phyloP scores from a whole-genome alignment of 2,888 invertebrate species.

The Aleiodes alternator region DNA sequence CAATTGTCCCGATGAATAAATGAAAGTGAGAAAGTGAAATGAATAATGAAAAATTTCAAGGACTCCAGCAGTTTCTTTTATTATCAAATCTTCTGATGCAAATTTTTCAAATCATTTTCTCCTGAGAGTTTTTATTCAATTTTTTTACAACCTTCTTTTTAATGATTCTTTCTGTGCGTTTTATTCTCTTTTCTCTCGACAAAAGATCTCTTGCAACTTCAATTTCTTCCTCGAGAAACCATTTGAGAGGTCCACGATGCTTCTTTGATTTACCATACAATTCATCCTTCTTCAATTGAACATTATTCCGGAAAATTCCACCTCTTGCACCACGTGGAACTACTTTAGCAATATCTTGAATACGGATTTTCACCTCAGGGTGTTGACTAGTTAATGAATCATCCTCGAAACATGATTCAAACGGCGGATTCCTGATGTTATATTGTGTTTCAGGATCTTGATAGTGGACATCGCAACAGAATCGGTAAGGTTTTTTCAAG shows the following conservation, averaged over 20 bases:
- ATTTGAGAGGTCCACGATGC: slow-evolving; percentile 61
- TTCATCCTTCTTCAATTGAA: slow-evolving; percentile 48
- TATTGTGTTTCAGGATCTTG: slow-evolving; percentile 58
- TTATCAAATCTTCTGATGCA: not conserved
- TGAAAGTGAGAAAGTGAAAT: no score
- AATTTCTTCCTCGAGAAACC: slow-evolving; percentile 67
- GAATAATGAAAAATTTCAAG: no score
- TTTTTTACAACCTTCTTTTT: slow-evolving; percentile 17
- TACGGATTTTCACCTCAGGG: slow-evolving; percentile 63
- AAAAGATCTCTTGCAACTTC: slow-evolving; percentile 58
- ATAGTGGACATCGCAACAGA: slow-evolving; percentile 64
- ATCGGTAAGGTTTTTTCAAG: slow-evolving; percentile 63
- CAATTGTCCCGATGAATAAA: no score
- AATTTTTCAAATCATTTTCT: slow-evolving; percentile 51
- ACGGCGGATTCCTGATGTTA: slow-evolving; percentile 55
- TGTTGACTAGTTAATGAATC: slow-evolving; percentile 56
- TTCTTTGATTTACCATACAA: slow-evolving; percentile 58
- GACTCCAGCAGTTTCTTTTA: no score
- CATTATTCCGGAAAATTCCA: slow-evolving; percentile 40
- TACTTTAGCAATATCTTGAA: slow-evolving; percentile 60
- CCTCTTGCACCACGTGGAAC: slow-evolving; percentile 2
- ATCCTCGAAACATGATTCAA: slow-evolving; percentile 53
- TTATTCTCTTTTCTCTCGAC: slow-evolving; percentile 53
- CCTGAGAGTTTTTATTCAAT: not conserved
- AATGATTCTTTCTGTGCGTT: slow-evolving; percentile 43